Percentiles rank a stretch among this genome's conserved stretches.
phyloP scores from a whole-genome alignment of 2,888 invertebrate genomes.

The Leptinotarsa tumamoca region DNA sequence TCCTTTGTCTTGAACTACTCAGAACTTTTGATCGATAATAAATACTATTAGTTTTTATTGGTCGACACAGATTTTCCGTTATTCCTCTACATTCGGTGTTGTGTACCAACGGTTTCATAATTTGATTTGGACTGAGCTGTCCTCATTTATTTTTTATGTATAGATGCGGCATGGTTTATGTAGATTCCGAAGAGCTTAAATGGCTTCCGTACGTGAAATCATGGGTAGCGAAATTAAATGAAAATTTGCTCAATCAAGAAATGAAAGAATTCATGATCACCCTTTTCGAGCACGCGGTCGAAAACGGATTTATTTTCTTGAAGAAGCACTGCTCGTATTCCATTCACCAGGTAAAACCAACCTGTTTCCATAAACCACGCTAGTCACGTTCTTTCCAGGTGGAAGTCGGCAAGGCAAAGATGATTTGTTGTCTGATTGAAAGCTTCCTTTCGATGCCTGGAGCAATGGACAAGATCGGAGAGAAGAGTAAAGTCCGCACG shows the following conservation, averaged over 20 bases:
- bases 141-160: constrained; percentile 21
- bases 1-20: no score
- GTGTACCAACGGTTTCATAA: no score
- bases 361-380: neutral
- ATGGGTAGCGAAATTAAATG: constrained; percentile 75
- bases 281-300: constrained; percentile 76
- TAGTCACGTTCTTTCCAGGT: constrained; percentile 70
- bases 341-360: constrained; percentile 76
- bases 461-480: constrained; percentile 64
- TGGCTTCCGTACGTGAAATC: constrained; percentile 85
- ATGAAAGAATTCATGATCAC: constrained; percentile 74
- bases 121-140: no score
- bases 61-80: no score
- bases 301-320: constrained; percentile 75
- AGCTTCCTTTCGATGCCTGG: constrained; percentile 76
- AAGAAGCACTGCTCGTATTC: constrained; percentile 77
- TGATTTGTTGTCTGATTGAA: constrained; percentile 80
- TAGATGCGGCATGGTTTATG: constrained; percentile 89
- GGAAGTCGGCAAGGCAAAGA: constrained; percentile 83
- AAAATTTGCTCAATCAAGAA: constrained; percentile 69
- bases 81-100: no score
- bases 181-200: constrained; percentile 85
- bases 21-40: no score
- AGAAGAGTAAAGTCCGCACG: constrained; percentile 73
- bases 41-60: no score